These are phyloP conservation scores for Nasonia longicornis DNA, from an alignment of 1,140 invertebrate species.

Conservation along the genomic window DNA sequence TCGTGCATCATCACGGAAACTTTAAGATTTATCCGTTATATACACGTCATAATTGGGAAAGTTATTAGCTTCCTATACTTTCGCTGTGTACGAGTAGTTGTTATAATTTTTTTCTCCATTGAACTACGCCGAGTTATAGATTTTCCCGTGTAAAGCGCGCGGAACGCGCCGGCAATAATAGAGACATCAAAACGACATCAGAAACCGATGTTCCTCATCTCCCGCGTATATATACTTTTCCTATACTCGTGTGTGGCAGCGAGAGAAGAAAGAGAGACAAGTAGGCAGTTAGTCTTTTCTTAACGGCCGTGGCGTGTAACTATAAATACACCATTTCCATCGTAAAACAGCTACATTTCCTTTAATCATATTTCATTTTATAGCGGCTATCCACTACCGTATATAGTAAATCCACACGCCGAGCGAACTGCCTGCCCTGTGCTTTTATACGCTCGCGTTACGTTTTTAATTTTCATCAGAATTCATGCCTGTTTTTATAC, in stretches of 20 bases:
- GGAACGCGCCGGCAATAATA: no score
- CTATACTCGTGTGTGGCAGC: background rate
- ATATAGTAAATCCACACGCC: background rate
- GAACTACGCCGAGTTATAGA: no score
- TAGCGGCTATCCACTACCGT: background rate
- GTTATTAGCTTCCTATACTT: no score
- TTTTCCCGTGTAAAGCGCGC: no score
- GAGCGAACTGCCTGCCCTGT: background rate
- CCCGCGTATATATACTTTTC: background rate
- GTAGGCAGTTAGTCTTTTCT: background rate
- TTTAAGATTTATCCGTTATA: no score
- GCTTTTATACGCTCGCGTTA: background rate
- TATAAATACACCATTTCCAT: background rate
- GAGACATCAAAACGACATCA: no score
- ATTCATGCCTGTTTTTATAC: background rate
- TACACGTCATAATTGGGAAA: no score
- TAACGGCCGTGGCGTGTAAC: background rate
- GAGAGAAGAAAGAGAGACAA: background rate
- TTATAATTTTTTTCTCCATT: no score
- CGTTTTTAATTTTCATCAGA: background rate
- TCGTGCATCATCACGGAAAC: no score
- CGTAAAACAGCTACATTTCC: background rate
- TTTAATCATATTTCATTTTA: conserved; percentile 1
- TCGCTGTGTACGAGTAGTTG: no score
- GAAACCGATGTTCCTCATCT: no score